These are phyloP conservation scores for Diplazon laetatorius DNA, from an alignment of 2,888 invertebrate species.

Conservation along the genomic window DNA sequence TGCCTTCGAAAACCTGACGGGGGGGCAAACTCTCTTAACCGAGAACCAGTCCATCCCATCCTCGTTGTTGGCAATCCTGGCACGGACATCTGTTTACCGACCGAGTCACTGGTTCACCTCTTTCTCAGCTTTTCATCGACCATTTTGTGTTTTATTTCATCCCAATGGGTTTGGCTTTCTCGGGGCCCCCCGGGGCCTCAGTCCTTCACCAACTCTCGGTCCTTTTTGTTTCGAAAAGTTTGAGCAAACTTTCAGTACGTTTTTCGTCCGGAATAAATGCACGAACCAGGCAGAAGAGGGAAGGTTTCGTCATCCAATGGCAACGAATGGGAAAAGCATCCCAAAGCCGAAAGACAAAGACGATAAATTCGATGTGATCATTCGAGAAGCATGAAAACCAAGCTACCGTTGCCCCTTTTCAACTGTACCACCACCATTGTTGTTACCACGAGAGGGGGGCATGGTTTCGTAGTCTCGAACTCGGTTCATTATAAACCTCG, in stretches of 20 bases:
- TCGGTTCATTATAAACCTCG: constrained; percentile 61
- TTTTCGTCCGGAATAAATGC: constrained; percentile 56
- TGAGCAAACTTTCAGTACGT: constrained; percentile 40
- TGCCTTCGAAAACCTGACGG: constrained; percentile 22
- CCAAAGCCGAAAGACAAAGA: constrained; percentile 37
- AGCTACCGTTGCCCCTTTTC: constrained; percentile 14
- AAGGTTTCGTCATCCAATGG: constrained; percentile 27
- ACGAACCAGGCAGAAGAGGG: constrained; percentile 25
- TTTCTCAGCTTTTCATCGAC: constrained; percentile 53
- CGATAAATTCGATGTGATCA: constrained; percentile 50
- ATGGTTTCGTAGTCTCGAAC: constrained; percentile 40
- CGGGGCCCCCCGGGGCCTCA: constrained; percentile 20
- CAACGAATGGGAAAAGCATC: constrained; percentile 22
- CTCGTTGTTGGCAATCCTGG: constrained; percentile 59
- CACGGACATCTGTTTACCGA: constrained; percentile 66
- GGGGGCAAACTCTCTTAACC: constrained; percentile 53
- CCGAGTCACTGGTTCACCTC: constrained; percentile 44
- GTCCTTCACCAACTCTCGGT: constrained; percentile 52
- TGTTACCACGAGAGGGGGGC: too few relatives aligned
- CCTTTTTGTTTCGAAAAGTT: constrained; percentile 58
- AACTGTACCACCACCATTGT: not conserved
- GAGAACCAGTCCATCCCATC: too few relatives aligned
- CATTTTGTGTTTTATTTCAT: constrained; percentile 28
- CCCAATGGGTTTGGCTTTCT: constrained; percentile 37
- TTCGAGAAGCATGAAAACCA: constrained; percentile 22